A percentile compares a stretch with the other conserved stretches of the same genome.
Conservation (phyloP, 2,797 vertebrate genomes). For the Podarcis siculus region DNA sequence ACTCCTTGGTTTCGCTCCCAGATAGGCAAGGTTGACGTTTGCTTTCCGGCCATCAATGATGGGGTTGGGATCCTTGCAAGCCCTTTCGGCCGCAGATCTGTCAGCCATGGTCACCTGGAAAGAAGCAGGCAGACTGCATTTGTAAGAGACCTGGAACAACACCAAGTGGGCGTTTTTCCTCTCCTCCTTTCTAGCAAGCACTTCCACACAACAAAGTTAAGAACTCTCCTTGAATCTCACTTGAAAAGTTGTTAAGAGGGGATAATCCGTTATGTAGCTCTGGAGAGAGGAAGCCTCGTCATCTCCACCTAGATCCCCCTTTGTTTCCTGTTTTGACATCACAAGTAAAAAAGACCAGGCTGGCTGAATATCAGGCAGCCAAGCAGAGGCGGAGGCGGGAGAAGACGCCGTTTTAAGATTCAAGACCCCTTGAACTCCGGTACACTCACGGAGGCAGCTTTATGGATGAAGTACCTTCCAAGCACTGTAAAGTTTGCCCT, state of each 20-base stretch:
- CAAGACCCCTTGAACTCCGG: accelerated
- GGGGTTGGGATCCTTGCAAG: conserved; percentile 97
- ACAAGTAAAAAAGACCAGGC: not conserved
- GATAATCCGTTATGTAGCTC: not conserved
- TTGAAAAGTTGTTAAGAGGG: accelerated
- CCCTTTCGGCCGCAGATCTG: conserved; percentile 89
- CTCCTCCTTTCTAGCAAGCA: not conserved
- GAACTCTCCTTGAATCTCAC: not conserved
- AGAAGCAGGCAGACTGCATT: conserved; percentile 46
- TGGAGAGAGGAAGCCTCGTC: not conserved
- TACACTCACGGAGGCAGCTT: not conserved
- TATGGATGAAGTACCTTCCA: not conserved
- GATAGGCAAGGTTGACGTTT: conserved; percentile 95
- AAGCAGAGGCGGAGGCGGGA: accelerated
- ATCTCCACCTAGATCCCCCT: not conserved
- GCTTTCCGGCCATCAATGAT: conserved; percentile 98
- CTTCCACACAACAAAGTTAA: not conserved
- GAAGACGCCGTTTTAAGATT: not conserved
- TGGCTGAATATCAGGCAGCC: not conserved
- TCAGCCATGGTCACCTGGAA: conserved; percentile 96
- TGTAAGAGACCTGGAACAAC: conserved; percentile 34
- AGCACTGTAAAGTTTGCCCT: not conserved
- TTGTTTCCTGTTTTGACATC: not conserved
- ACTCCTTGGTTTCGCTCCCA: conserved; percentile 95
- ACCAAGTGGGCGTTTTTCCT: not conserved